phyloP scores from a whole-genome alignment of 2,113 vertebrate genomes.

The Phaethornis superciliosus region DNA sequence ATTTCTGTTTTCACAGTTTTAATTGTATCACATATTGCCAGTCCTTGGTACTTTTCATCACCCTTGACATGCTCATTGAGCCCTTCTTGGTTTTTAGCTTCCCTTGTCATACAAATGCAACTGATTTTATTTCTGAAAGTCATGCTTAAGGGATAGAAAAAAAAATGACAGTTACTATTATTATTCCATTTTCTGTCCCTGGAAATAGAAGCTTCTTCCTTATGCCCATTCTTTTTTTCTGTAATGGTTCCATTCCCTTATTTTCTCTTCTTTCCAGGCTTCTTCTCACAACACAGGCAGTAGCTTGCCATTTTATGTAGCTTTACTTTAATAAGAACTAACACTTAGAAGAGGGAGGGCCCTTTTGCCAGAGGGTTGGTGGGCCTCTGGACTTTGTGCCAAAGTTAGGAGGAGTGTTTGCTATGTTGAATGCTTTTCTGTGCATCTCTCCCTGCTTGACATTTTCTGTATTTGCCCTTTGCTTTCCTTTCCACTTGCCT shows the following conservation, averaged over 20 bases:
- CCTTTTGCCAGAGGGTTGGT: background rate
- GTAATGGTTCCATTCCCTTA: background rate
- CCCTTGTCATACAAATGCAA: background rate
- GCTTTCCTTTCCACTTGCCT: background rate
- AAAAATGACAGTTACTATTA: background rate
- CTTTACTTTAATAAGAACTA: background rate
- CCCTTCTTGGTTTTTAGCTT: background rate
- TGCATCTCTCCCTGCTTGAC: accelerated
- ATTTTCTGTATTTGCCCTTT: background rate
- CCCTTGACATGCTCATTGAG: background rate
- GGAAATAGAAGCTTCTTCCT: background rate
- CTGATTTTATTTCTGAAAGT: background rate
- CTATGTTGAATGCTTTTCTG: background rate
- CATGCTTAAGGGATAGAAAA: background rate
- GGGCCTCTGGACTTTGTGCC: background rate
- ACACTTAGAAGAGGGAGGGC: background rate
- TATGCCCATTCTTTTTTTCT: background rate
- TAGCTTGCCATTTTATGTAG: background rate
- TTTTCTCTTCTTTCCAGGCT: background rate
- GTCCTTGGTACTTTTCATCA: background rate
- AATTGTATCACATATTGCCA: background rate
- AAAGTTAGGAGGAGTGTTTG: background rate
- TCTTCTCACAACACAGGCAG: background rate
- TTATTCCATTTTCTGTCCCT: background rate
- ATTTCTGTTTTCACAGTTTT: background rate